Evolutionary conservation across 2,888 invertebrate species (phyloP).

Genomic region (Melanargia galathea): DNA sequence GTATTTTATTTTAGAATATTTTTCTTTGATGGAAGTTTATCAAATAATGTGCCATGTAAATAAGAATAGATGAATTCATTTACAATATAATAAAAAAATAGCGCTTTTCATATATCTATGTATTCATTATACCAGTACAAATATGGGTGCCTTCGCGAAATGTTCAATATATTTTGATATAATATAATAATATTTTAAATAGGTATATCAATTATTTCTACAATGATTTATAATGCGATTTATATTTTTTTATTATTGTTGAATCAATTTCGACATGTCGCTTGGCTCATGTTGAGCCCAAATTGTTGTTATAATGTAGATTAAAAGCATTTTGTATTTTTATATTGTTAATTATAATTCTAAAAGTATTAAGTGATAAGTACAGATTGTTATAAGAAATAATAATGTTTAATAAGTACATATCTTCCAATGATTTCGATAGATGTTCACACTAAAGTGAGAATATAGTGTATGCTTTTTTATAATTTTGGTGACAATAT

Average conservation of each 20-base stretch:
- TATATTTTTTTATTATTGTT: constrained; percentile 55
- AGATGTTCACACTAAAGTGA: neutral
- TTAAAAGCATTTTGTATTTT: constrained; percentile 43
- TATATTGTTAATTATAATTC: constrained; percentile 40
- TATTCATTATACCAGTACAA: constrained; percentile 56
- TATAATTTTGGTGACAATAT: neutral
- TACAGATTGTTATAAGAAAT: constrained; percentile 17
- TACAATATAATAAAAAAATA: constrained; percentile 38
- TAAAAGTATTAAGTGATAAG: constrained; percentile 26
- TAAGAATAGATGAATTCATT: constrained; percentile 53
- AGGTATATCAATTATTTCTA: constrained; percentile 36
- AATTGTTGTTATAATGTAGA: constrained; percentile 44
- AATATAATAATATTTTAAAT: too few species aligned
- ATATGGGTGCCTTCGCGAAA: constrained; percentile 53
- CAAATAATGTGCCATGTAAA: constrained; percentile 75
- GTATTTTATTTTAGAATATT: constrained; percentile 18
- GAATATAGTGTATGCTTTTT: neutral
- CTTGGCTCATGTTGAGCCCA: constrained; percentile 74
- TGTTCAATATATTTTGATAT: constrained; percentile 34
- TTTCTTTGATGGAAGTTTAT: constrained; percentile 45
- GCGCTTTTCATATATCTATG: constrained; percentile 40
- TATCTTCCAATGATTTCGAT: constrained; percentile 9
- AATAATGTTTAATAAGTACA: constrained; percentile 14
- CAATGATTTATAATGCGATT: constrained; percentile 38
- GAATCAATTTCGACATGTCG: constrained; percentile 60